Base-by-base conservation (phyloP, 92 coral and sea anemone species). In the Anthopleura xanthogrammica region DNA sequence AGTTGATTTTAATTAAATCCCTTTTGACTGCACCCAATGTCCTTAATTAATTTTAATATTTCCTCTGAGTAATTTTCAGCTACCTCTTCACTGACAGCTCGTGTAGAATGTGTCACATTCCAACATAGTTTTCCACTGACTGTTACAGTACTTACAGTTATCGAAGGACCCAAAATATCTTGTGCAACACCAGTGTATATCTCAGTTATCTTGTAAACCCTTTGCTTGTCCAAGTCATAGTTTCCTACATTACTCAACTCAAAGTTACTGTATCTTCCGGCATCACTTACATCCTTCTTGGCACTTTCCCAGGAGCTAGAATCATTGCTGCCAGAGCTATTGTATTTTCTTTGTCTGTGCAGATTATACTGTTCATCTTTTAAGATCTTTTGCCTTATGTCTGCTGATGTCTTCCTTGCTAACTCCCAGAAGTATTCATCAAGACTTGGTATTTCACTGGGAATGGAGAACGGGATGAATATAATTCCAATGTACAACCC, bases 181-280 rank as follows among this genome's bases (percentile, higher is more conserved):
- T 77, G 83, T 7, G 83, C 58, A 46, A 79, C 88, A n/a, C 83
- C 88, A 85, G 62, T n/a, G 29, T 85, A 82, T 8, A 36, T 46
- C 42, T 74, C 82, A 12, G 82, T 85, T 16, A 85, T 42, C 17
- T 62, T 78, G 55, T 22, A 79, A 12, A 41, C 56, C 79, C 78
- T 76, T 13, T 29, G 36, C 20, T 79, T 39, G n/a, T 54, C 72
- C 50, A 68, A 52, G 54, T 52, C 50, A 52, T 19, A 65, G 43
- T 72, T 78, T 7, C 88, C 88, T 7, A 56, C 1, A 40, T 71
- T 85, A 20, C 83, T 65, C 7, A 85, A 70, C 60, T 85, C 88
- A 85, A 85, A 64, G n/a, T 78, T 78, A 40, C 73, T 57, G 71
- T 75, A 85, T 72, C 88, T 24, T 19, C 88, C 88, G 12, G 88